Evolutionary conservation across 2,113 vertebrate species (phyloP), one percentile per base, ranked within the genome.

Genomic region (Sylvietta virens): DNA sequence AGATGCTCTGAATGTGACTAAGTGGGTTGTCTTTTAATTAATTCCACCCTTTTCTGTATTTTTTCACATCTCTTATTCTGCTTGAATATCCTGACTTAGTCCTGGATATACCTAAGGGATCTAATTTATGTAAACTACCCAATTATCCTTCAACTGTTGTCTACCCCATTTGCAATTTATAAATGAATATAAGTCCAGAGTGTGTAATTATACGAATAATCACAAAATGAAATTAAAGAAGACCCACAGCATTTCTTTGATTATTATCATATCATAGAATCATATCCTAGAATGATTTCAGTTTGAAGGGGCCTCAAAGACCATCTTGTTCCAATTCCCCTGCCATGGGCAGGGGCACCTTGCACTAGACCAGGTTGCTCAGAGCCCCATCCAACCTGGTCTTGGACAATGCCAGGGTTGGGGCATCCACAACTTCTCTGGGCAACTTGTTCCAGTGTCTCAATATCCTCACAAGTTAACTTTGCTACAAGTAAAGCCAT

Each of bases 181-280:
- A 93, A 97, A 95, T 82, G 9, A 97, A 60, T 65, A 87, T 42
- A 51, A 86, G 81, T 60, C 44, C 42, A 93, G 37, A 62, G 61
- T 79, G 47, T 53, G 76, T 74, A 48, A 81, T 88, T 96, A 96
- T 60, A 54, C 86, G 58, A 96, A 94, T 84, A 95, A 85, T 88
- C 64, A 95, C 40, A 69, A 92, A 82, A 78, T 53, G 1, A 86
- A 82, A 88, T 74, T 88, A 16, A 92, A 92, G 51, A 81, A 86
- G 86, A 18, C 71, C 60, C 79, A 90, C 61, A 90, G 90, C 86
- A 71, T 89, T 95, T 90, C 84, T 95, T 94, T 90, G 51, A 45
- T 93, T 78, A 91, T 88, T 47, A 92, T 81, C 23, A 13, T 53
- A 64, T 77, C 64, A 31, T 26, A 95, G 86, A 74, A 60, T 67